phyloP scores from a whole-genome alignment of 2,113 vertebrate species.

The Struthidea cinerea region DNA sequence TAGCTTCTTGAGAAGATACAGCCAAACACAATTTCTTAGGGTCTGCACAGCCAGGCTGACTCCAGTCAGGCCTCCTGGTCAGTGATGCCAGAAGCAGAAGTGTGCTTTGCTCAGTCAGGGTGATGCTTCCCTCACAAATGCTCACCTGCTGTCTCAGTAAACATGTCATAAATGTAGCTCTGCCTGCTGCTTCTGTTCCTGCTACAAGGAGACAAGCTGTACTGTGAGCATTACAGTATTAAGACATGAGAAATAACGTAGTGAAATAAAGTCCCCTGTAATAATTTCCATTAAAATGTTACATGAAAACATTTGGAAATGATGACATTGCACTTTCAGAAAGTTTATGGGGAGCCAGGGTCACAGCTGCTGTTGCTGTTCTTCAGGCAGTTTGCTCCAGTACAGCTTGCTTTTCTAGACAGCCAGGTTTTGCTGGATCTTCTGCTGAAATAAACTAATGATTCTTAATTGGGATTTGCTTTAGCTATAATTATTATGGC shows the following conservation, averaged over 20 bases:
- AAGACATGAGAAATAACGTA: not conserved
- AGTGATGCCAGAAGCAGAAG: not conserved
- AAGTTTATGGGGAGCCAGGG: not conserved
- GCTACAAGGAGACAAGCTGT: not conserved
- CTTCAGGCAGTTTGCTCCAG: not conserved
- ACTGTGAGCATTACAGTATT: not conserved
- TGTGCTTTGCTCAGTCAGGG: not conserved
- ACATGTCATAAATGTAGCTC: not conserved
- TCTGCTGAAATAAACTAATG: not conserved
- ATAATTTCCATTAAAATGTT: not conserved
- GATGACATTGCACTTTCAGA: not conserved
- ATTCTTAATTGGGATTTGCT: not conserved
- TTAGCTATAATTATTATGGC: not conserved
- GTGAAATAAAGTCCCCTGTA: not conserved
- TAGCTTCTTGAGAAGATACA: not conserved
- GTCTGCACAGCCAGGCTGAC: not conserved
- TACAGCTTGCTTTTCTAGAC: not conserved
- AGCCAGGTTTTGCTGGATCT: not conserved
- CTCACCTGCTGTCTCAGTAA: not conserved
- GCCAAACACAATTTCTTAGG: not conserved
- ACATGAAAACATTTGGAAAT: not conserved
- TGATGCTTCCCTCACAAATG: not conserved
- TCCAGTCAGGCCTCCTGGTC: not conserved
- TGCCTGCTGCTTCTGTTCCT: not conserved
- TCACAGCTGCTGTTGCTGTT: not conserved